Evolutionary conservation across 2,888 invertebrate genomes (phyloP), one percentile per base, ranked within the genome.

Genomic region (Griposia aprilina): DNA sequence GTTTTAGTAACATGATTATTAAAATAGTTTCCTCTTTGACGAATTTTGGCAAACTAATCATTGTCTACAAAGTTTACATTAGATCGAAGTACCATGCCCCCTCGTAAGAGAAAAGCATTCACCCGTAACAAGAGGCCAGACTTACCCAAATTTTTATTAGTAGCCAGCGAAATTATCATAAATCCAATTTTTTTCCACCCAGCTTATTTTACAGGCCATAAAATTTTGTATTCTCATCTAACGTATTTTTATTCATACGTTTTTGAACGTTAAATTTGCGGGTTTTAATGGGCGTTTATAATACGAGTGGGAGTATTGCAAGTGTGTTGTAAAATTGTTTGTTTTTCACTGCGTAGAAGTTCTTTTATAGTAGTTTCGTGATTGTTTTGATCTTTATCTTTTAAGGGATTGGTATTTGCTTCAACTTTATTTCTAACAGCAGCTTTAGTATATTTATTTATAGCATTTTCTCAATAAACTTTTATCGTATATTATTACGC

Each of bases 181-280:
- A 86, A 89, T 89, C 88, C 85, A 85, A 78, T 86, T 88, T 89
- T 36, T 90, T 87, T 87, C 78, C 76, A 81, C 86, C 81, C 69
- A 76, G 80, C 87, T 87, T 83, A 88, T 87, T 90, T 90, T 87
- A 90, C 90, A 88, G 87, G 62, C 88, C 87, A 90, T 90, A 90
- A 90, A 90, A 89, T 88, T 86, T 87, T 87, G 88, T 87, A 90
- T 87, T 83, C 84, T 84, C 85, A 83, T 87, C 85, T 82, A 89
- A 86, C 82, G 86, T 88, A 85, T 88, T 90, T 89, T 89, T 89
- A 89, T 90, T 89, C 87, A 86, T 87, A 87, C 83, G 87, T 83
- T 88, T 83, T 85, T 83, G 77, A 83, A 86, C 88, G 82, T 88
- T 86, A 87, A 87, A 88, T 88, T 88, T 91, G 87, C 89, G 86